phyloP scores from a whole-genome alignment of 2,888 invertebrate genomes.

The Phrixothrix hirtus region DNA sequence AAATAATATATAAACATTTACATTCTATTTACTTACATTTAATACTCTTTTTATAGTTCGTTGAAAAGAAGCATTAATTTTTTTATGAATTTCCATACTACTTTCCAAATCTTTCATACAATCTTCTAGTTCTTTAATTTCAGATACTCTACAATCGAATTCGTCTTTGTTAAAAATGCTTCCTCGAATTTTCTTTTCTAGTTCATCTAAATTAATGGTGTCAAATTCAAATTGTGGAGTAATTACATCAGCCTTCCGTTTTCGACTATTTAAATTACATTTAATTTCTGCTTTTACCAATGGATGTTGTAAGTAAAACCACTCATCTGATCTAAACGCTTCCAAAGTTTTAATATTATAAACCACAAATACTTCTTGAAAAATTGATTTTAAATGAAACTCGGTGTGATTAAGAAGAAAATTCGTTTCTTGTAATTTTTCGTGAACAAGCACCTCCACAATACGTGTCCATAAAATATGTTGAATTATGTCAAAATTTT shows the following conservation, averaged over 20 bases:
- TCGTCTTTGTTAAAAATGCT: constrained; percentile 9
- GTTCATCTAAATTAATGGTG: constrained; percentile 35
- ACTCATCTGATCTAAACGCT: constrained; percentile 60
- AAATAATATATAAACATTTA: too few relatives aligned
- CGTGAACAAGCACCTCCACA: constrained; percentile 60
- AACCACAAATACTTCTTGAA: constrained; percentile 56
- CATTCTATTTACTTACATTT: constrained; percentile 16
- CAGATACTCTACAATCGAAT: constrained; percentile 24
- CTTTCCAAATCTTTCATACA: constrained; percentile 50
- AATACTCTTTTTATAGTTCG: constrained; percentile 33
- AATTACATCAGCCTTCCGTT: constrained; percentile 12
- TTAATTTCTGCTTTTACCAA: constrained; percentile 56
- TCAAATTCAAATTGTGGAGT: constrained; percentile 7
- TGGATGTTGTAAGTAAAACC: constrained; percentile 61
- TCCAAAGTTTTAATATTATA: constrained; percentile 62
- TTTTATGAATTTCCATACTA: constrained; percentile 47
- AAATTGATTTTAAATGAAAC: constrained; percentile 43
- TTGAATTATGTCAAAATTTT: constrained; percentile 55
- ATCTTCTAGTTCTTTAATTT: constrained; percentile 43
- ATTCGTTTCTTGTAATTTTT: constrained; percentile 59
- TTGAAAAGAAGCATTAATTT: constrained; percentile 42
- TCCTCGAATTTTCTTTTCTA: constrained; percentile 12
- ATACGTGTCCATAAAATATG: constrained; percentile 61
- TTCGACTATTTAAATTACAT: constrained; percentile 4
- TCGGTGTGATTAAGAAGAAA: constrained; percentile 41